Base-by-base conservation (phyloP, 2,113 vertebrate genomes). In the Plecotus auritus region DNA sequence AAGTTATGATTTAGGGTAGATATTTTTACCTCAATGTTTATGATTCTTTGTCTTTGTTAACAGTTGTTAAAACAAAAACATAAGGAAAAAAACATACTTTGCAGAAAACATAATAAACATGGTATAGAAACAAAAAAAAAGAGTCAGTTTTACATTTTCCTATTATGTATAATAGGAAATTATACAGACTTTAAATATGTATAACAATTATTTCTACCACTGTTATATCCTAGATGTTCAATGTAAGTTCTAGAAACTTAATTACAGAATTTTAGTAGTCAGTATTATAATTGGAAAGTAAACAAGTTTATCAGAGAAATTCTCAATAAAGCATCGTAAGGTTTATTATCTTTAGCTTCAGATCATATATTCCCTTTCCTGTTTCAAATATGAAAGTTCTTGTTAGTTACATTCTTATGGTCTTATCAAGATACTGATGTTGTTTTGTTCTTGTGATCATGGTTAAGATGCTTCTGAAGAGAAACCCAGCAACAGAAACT, bases 381-480 rank as follows among this genome's bases (percentile, higher is more conserved):
- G 40, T 66, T 92, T 81, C 26, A 76, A 77, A 82, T 13, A 61
- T 7, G 42, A 97, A 93, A 88, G n/a, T 94, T 40, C 9, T 88
- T 69, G 49, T 59, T 95, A 96, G 51, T 73, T 49, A 64, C 61
- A 94, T 47, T 83, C 7, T 70, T 11, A 1, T 84, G 83, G 35
- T 91, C 35, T 92, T 97, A 93, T 87, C 96, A 97, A 95, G 61
- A 95, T 87, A 54, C 7, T 94, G 45, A 88, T 49, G 72, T 47
- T 32, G 5, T 85, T 69, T 89, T 95, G 1, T 95, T 91, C 47
- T 85, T 83, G 61, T 85, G 95, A 7, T 93, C 96, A 59, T 95
- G 96, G 35, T 97, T 78, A 97, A 99, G 98, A 97, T 88, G 42
- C 97, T 96, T 97, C 54, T 0, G 97, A 98, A 93, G 98, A 98